A percentile compares a stretch with the other conserved stretches of the same genome.
phyloP scores from a whole-genome alignment of 2,888 invertebrate genomes.

The Caenorhabditis macrosperma region DNA sequence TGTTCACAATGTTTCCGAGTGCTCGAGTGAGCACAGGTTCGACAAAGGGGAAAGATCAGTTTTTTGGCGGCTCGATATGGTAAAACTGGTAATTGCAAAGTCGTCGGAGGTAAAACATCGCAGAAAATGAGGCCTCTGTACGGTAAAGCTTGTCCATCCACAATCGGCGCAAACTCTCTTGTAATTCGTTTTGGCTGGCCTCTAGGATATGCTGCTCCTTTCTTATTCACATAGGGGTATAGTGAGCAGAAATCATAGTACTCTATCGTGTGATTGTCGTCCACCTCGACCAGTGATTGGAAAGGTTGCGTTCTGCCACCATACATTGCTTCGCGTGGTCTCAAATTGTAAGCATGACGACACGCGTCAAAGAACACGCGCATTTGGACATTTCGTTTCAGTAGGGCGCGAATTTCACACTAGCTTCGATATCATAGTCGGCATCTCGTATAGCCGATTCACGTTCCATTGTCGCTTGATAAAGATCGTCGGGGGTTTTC shows the following conservation, averaged over 20 bases:
- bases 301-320: conserved; percentile 17
- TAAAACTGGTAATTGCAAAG: background rate
- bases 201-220: background rate
- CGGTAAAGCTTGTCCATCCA: too few species aligned
- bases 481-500: background rate
- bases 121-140: background rate
- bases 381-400: too few species aligned
- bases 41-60: background rate
- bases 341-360: too few species aligned
- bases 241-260: conserved; percentile 9
- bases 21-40: background rate
- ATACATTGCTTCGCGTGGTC: conserved; percentile 1
- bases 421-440: background rate
- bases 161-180: too few species aligned
- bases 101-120: background rate
- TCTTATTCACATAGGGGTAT: conserved; percentile 2
- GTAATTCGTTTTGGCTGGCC: too few species aligned
- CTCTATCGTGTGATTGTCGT: background rate
- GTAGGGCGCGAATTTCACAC: background rate
- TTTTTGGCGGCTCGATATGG: background rate
- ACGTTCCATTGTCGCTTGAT: background rate
- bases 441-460: background rate
- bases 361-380: too few species aligned
- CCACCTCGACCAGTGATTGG: background rate
- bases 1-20: background rate